Base-by-base conservation (phyloP, 2,113 vertebrate species). In the Pao palembangensis region DNA sequence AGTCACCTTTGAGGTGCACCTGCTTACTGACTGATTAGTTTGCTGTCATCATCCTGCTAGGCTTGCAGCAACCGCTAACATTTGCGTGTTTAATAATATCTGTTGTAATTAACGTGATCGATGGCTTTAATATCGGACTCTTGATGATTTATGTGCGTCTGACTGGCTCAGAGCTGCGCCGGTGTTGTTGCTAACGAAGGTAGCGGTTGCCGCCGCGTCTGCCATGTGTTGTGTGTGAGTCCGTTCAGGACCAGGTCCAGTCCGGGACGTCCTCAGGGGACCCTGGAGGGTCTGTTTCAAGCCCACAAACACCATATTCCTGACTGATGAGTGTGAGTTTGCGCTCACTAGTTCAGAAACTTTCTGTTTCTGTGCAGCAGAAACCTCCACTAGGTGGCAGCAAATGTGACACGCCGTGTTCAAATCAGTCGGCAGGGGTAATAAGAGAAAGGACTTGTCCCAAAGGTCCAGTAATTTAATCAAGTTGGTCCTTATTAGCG, bases 351-450 rank as follows among this genome's bases (percentile, higher is more conserved):
- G 2, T 8, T 14, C 25, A 28, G 25, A 28, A 28, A 28, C 25
- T 43, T 14, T n/a, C n/a, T 43, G 41, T 43, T 43, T n/a, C n/a
- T 1, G 43, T 44, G 76, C 70, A n/a, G 75, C 89, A 58, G 82
- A 92, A 44, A 16, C 5, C 25, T 28, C 25, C 43, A 44, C 12
- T 44, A 44, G 43, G 43, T 16, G 16, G 43, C 43, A 44, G 43
- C 69, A 28, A 28, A 28, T 6, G 3, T 28, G 25, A 7, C 25
- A 7, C 25, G 25, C 6, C 5, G 25, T 28, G 25, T 28, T 28
- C 5, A 28, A 5, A 4, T 6, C 6, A 28, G 25, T 7, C 25
- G 3, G 25, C 25, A 7, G 25, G 25, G 25, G 25, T 28, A 7
- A 28, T n/a, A 28, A 28, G 3, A 28, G 25, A 6, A 7, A 7